Base-by-base conservation (phyloP, 2,888 invertebrate genomes). In the Lasius platythorax region DNA sequence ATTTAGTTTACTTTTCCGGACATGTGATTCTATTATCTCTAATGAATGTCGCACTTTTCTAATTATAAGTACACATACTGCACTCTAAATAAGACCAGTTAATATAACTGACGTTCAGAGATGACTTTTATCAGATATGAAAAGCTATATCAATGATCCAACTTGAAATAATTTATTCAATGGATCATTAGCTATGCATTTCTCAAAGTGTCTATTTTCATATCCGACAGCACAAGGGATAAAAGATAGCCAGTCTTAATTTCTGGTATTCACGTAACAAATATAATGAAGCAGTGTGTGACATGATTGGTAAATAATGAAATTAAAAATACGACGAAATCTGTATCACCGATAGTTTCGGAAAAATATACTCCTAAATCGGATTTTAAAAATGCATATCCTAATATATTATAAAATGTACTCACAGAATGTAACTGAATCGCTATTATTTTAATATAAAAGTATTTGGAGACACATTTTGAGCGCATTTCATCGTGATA, bases 401-500 rank as follows among this genome's bases (percentile, higher is more conserved):
- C n/a, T 23, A 40, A 79, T 56, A 30, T 23, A 81, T 37, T 46
- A 61, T 58, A 83, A 68, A 68, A 70, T 82, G 43, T 70, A 82
- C 18, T 68, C 61, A 23, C 37, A 70, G 70, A 63, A 53, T n/a
- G 40, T 63, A 83, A 67, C 23, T 50, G 70, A 63, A 70, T 63
- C 28, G 9, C 18, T 50, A 53, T 53, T 74, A 50, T 61, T 46
- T 61, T 40, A 63, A 63, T 73, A 73, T 73, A 74, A 74, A 81
- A 81, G 63, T 46, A 46, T 61, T 81, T 63, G 40, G 66, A 82
- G 81, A 85, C 74, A 85, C 74, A 76, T 84, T 84, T 85, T 79
- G 83, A 82, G 90, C 88, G 90, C 83, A 88, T 88, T 88, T 88
- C 88, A 84, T 87, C 87, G 73, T 82, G 70, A 76, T 85, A 84